Evolutionary conservation across 2,113 vertebrate species (phyloP).

Genomic region (Saguinus midas): DNA sequence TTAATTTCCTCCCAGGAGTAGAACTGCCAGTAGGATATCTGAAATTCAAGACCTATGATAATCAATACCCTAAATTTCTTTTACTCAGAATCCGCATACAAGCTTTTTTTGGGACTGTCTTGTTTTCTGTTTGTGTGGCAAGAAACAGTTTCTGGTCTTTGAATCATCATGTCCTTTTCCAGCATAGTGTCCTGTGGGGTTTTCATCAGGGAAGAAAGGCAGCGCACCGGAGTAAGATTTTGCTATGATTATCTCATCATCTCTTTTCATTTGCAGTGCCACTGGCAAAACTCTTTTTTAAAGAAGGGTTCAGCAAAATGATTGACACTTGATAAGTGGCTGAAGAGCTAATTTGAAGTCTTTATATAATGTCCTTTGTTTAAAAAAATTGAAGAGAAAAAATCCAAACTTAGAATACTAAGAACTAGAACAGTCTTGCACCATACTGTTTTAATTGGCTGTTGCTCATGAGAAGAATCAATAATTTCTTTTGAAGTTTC

Average conservation of each 20-base stretch:
- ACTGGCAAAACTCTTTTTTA: slow-evolving; percentile 70
- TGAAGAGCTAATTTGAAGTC: slow-evolving; percentile 72
- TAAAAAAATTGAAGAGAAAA: slow-evolving; percentile 65
- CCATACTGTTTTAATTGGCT: slow-evolving; percentile 71
- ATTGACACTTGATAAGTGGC: slow-evolving; percentile 63
- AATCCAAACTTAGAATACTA: slow-evolving; percentile 68
- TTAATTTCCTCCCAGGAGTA: background rate
- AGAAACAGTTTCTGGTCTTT: background rate
- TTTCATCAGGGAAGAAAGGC: slow-evolving; percentile 56
- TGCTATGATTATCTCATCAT: slow-evolving; percentile 49
- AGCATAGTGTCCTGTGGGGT: slow-evolving; percentile 1
- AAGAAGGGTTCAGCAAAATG: slow-evolving; percentile 63
- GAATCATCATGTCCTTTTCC: background rate
- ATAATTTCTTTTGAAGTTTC: slow-evolving; percentile 72
- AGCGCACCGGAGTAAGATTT: slow-evolving; percentile 42
- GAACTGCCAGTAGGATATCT: background rate
- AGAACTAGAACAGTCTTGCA: slow-evolving; percentile 45
- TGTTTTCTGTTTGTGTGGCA: background rate
- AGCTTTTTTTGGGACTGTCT: background rate
- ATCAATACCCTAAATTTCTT: background rate
- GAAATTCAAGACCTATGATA: background rate
- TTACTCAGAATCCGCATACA: background rate
- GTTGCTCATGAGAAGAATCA: slow-evolving; percentile 70
- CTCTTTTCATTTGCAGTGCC: slow-evolving; percentile 58
- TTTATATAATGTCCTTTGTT: slow-evolving; percentile 68